Percentiles rank a stretch among this genome's conserved stretches.
Evolutionary conservation across 2,113 vertebrate genomes (phyloP).

Genomic region (Callospermophilus lateralis): DNA sequence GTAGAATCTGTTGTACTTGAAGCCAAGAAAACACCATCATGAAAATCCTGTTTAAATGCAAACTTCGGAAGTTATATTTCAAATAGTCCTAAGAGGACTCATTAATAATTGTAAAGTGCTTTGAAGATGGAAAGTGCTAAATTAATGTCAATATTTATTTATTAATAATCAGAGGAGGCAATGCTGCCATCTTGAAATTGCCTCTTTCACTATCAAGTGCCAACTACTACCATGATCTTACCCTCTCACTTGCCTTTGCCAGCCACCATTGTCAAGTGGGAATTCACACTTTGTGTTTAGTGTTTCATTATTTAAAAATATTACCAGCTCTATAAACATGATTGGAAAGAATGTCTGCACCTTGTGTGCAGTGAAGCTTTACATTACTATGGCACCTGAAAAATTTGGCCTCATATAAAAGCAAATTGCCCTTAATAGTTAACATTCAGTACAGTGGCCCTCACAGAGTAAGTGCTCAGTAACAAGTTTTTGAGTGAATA

Average conservation of each 20-base stretch:
- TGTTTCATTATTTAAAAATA: slow-evolving; percentile 57
- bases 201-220: slow-evolving; percentile 71
- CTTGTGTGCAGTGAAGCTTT: neutral
- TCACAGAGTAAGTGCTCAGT: neutral
- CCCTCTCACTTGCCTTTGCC: slow-evolving; percentile 57
- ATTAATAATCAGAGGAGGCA: slow-evolving; percentile 79
- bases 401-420: neutral
- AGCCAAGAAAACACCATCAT: slow-evolving; percentile 62
- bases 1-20: slow-evolving; percentile 36
- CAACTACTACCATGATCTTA: slow-evolving; percentile 31
- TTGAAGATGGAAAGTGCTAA: slow-evolving; percentile 82
- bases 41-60: slow-evolving; percentile 77
- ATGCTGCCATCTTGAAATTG: slow-evolving; percentile 79
- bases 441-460: neutral
- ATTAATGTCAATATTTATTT: slow-evolving; percentile 86
- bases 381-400: neutral
- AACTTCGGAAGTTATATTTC: slow-evolving; percentile 80
- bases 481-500: neutral
- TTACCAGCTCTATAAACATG: neutral
- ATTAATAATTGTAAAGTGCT: slow-evolving; percentile 84
- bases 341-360: neutral
- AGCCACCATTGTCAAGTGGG: slow-evolving; percentile 38
- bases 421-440: neutral
- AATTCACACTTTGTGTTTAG: slow-evolving; percentile 26
- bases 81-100: slow-evolving; percentile 81